Percentiles rank a stretch among this genome's conserved stretches.
These are phyloP conservation scores for Epistrophella euchroma DNA, from an alignment of 2,888 invertebrate genomes.

Conservation along the genomic window DNA sequence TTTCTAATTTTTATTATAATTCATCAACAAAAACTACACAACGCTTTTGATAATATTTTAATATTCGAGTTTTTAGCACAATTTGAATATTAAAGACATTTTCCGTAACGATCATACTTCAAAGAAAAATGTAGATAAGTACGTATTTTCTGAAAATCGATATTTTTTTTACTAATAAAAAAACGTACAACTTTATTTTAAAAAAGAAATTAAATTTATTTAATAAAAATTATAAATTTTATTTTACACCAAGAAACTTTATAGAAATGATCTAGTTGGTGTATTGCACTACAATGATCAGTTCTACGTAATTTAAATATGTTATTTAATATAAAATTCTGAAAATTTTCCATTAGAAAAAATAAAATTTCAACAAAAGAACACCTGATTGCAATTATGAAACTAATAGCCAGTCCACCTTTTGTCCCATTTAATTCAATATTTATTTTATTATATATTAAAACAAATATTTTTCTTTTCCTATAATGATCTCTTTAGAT, in stretches of 20 bases:
- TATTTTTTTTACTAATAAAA: not conserved
- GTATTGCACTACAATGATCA: not conserved
- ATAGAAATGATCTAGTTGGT: not conserved
- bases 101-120: too few relatives aligned
- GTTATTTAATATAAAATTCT: too few relatives aligned
- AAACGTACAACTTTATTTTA: not conserved
- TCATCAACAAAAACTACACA: too few relatives aligned
- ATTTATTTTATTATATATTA: not conserved
- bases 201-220: not conserved
- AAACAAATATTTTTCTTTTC: not conserved
- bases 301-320: not conserved
- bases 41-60: too few relatives aligned
- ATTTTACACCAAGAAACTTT: not conserved
- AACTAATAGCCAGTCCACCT: slow-evolving; percentile 1
- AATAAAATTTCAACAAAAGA: not conserved
- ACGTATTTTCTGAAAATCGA: not conserved
- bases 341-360: slow-evolving; percentile 12
- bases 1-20: too few relatives aligned
- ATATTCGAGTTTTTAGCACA: too few relatives aligned
- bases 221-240: too few relatives aligned
- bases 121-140: too few relatives aligned
- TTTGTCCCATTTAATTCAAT: not conserved
- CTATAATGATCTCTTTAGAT: not conserved
- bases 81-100: too few relatives aligned
- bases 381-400: slow-evolving; percentile 21